Base-by-base conservation (phyloP, 2,888 invertebrate species). In the Caenorhabditis panamensis region DNA sequence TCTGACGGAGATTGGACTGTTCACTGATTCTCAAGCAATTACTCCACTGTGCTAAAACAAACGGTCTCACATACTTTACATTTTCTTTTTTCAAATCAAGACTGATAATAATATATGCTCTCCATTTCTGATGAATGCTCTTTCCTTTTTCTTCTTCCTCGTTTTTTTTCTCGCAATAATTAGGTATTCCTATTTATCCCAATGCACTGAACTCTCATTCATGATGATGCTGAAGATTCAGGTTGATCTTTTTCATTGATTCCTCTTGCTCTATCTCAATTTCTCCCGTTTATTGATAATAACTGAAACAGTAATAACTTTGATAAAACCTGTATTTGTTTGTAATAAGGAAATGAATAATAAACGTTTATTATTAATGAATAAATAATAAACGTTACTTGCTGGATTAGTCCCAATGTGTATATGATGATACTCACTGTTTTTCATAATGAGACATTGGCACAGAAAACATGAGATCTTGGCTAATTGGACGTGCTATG, bases 1-100 rank as follows among this genome's bases (percentile, higher is more conserved):
- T 26, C 63, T 87, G 37, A 82, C 87, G 0, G 82, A 82, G 63
- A 83, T 87, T 9, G 80, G 77, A 18, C 77, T 87, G 20, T 87
- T 61, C 61, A 58, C 79, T 0, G 86, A 87, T 59, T 69, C 82
- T 0, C 79, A 84, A 63, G 84, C 84, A 49, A 79, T 79, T 37
- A 72, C 64, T 22, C 82, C 83, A 16, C 64, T 86, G 31, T 87
- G 87, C 62, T 86, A 64, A 61, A 31, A 18, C 8, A 24, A 28
- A 61, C 4, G 58, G 41, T 58, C 58, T 78, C 64, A n/a, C n/a
- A n/a, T n/a, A n/a, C n/a, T n/a, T 53, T 28, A 11, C 13, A 28
- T 61, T 24, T 28, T 11, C 51, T 9, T 6, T 11, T 16, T 22
- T 31, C 22, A 20, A 26, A 22, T n/a, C n/a, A n/a, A n/a, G n/a